Conservation (phyloP, 2,888 invertebrate genomes). For the Caenorhabditis sinica region DNA sequence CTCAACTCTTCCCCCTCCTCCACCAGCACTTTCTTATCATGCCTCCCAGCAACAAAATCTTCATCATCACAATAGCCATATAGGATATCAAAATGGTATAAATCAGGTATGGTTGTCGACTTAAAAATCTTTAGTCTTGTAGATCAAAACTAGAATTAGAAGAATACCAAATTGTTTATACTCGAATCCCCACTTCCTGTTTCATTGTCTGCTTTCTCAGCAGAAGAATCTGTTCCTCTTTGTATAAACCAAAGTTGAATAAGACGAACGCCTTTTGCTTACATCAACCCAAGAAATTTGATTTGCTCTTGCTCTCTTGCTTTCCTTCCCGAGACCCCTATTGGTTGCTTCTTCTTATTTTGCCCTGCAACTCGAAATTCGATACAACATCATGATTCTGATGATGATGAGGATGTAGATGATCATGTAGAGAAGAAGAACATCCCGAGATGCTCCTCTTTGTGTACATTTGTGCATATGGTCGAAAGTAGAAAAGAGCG, state of each 20-base stretch:
- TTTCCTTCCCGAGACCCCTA: slow-evolving; percentile 26
- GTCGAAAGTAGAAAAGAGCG: slow-evolving; percentile 3
- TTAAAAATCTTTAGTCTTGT: not conserved
- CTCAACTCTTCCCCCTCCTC: slow-evolving; percentile 36
- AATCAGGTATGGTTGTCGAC: slow-evolving; percentile 48
- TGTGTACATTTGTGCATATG: slow-evolving; percentile 47
- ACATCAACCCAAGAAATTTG: slow-evolving; percentile 44
- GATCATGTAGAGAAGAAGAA: slow-evolving; percentile 33
- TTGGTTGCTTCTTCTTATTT: slow-evolving; percentile 10
- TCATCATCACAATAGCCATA: slow-evolving; percentile 35
- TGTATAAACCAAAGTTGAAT: slow-evolving; percentile 30
- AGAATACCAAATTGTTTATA: slow-evolving; percentile 44
- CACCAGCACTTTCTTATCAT: slow-evolving; percentile 37
- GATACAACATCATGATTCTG: slow-evolving; percentile 47
- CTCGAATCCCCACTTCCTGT: slow-evolving; percentile 25
- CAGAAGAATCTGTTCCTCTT: not conserved
- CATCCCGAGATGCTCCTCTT: not conserved
- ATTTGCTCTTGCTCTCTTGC: slow-evolving; percentile 19
- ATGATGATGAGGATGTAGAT: slow-evolving; percentile 24
- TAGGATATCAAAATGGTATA: slow-evolving; percentile 51
- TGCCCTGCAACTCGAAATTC: slow-evolving; percentile 36
- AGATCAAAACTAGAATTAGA: not conserved
- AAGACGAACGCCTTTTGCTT: slow-evolving; percentile 25
- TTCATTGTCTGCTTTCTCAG: slow-evolving; percentile 8
- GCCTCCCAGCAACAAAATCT: slow-evolving; percentile 18